Conservation (phyloP, 1,140 invertebrate species). For the Aleiodes sp. region DNA sequence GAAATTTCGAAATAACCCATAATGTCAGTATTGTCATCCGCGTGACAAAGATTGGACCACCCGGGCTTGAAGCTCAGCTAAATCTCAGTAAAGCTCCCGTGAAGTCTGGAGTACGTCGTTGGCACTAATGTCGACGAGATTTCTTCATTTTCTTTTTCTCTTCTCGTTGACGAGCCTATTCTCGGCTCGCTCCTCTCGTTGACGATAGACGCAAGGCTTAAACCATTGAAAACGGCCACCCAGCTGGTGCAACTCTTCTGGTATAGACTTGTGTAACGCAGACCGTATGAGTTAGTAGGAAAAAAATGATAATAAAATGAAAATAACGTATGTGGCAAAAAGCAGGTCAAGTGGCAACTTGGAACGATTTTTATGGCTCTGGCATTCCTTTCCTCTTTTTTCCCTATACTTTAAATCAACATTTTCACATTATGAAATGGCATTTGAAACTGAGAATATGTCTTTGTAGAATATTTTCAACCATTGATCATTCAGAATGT, state of each 20-base stretch:
- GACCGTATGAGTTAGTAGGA: background rate
- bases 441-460: background rate
- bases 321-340: constrained; percentile 1
- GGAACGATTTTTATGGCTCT: background rate
- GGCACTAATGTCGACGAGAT: background rate
- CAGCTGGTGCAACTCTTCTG: constrained; percentile 4
- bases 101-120: constrained; percentile 9
- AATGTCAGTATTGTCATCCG: background rate
- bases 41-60: background rate
- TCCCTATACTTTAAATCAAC: background rate
- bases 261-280: too few species aligned
- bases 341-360: constrained; percentile 23
- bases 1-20: background rate
- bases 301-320: background rate
- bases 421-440: constrained; percentile 5
- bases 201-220: background rate
- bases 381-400: background rate
- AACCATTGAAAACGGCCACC: constrained; percentile 16
- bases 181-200: background rate
- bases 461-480: background rate
- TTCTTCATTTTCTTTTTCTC: background rate
- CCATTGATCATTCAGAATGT: too few species aligned
- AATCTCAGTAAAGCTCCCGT: constrained; percentile 10
- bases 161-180: constrained; percentile 14
- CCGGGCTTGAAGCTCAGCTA: background rate